Evolutionary conservation across 2,888 invertebrate genomes (phyloP).

Genomic region (Sarcophaga rosellei): DNA sequence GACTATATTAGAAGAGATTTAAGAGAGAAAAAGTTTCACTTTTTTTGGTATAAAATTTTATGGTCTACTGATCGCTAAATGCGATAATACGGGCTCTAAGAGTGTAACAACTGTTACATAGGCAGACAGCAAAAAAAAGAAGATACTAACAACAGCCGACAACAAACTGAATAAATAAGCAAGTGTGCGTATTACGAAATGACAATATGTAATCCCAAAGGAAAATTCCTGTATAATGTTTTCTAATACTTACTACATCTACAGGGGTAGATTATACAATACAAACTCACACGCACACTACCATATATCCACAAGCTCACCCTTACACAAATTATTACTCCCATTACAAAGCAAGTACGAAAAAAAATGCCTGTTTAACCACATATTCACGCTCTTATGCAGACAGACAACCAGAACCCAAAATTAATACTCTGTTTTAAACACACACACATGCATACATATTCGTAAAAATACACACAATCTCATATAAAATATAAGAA

Average conservation of each 20-base stretch:
- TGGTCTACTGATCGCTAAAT: conserved; percentile 38
- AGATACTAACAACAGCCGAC: background rate
- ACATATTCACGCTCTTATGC: no score
- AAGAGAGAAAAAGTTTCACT: background rate
- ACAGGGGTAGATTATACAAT: background rate
- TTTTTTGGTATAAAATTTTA: background rate
- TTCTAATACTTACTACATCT: conserved; percentile 12
- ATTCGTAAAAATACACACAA: background rate
- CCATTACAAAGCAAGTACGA: no score
- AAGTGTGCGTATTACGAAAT: background rate
- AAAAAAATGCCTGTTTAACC: no score
- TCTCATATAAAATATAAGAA: background rate
- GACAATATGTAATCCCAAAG: conserved; percentile 39
- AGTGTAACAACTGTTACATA: no score
- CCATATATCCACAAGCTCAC: no score
- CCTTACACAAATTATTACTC: no score
- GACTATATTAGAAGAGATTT: background rate
- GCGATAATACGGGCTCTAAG: conserved; percentile 39
- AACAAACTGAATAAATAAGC: background rate
- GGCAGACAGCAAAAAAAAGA: background rate
- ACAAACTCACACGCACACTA: no score
- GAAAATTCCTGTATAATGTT: conserved; percentile 37
- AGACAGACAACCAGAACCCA: no score
- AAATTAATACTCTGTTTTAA: no score
- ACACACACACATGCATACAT: background rate